A percentile compares a stretch with the other conserved stretches of the same genome.
These are phyloP conservation scores for Parazoanthus atlanticus DNA, from an alignment of 92 coral and sea anemone species.

Conservation along the genomic window DNA sequence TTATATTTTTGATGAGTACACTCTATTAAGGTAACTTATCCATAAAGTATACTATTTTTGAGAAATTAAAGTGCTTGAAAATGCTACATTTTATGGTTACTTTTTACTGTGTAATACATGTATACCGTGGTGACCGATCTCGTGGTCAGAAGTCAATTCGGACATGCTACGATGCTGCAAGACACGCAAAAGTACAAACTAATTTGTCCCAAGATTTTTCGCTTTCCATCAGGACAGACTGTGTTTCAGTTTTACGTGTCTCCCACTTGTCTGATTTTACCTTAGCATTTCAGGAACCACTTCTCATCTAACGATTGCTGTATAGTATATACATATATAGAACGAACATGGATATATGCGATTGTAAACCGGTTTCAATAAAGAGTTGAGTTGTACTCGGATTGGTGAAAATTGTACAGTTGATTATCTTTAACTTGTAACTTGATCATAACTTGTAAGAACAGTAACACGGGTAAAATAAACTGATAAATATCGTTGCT, in stretches of 20 bases:
- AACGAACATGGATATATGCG: no score
- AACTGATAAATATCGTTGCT: background rate
- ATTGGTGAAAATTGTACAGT: background rate
- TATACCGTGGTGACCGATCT: no score
- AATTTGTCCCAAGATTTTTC: background rate
- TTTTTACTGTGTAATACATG: background rate
- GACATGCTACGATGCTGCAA: background rate
- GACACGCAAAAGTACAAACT: background rate
- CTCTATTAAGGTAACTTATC: background rate
- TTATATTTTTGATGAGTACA: background rate
- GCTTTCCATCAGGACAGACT: background rate
- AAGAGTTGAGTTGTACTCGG: background rate
- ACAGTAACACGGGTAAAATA: no score
- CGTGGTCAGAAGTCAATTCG: background rate
- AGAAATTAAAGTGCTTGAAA: constrained; percentile 10
- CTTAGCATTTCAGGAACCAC: background rate
- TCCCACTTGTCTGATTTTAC: background rate
- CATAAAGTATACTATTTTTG: constrained; percentile 2
- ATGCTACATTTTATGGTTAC: background rate
- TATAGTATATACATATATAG: no score
- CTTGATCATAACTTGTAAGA: background rate
- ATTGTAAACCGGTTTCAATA: background rate
- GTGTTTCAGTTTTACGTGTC: background rate
- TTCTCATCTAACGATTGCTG: background rate
- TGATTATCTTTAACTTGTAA: background rate